These are phyloP conservation scores for Etheostoma perlongum DNA, from an alignment of 2,797 vertebrate species.

Conservation along the genomic window DNA sequence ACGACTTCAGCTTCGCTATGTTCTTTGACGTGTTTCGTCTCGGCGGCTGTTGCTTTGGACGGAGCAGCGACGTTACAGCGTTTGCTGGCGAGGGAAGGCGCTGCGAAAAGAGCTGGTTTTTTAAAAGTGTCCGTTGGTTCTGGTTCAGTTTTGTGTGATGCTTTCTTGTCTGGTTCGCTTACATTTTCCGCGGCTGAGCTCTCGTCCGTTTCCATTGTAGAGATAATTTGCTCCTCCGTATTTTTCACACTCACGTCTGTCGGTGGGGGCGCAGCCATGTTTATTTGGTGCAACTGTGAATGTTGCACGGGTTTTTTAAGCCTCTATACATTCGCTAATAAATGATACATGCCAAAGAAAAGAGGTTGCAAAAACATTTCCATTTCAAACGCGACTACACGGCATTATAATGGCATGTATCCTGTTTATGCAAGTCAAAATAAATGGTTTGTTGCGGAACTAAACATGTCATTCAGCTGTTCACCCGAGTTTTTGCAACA, in stretches of 20 bases:
- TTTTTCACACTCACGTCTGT: slow-evolving; percentile 38
- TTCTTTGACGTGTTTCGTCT: slow-evolving; percentile 25
- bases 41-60: slow-evolving; percentile 25
- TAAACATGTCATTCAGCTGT: fast-evolving
- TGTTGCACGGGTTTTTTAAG: slow-evolving; percentile 31
- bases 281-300: slow-evolving; percentile 75
- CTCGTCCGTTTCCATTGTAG: slow-evolving; percentile 34
- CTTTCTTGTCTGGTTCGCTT: not conserved
- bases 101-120: slow-evolving; percentile 80
- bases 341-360: fast-evolving
- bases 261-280: slow-evolving; percentile 70
- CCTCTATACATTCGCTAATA: not conserved
- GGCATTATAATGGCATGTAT: fast-evolving
- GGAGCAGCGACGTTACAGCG: slow-evolving; percentile 49
- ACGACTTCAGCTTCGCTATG: not conserved
- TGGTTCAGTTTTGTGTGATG: not conserved
- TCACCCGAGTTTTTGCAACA: slow-evolving; percentile 17
- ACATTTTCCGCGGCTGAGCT: not conserved
- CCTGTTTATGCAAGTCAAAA: fast-evolving
- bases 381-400: fast-evolving
- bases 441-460: slow-evolving; percentile 55
- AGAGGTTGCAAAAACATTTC: fast-evolving
- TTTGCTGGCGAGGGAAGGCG: slow-evolving; percentile 69
- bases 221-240: slow-evolving; percentile 38
- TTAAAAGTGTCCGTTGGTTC: slow-evolving; percentile 78